Evolutionary conservation across 2,888 invertebrate species (phyloP).

Genomic region (Ophion obscuratus): DNA sequence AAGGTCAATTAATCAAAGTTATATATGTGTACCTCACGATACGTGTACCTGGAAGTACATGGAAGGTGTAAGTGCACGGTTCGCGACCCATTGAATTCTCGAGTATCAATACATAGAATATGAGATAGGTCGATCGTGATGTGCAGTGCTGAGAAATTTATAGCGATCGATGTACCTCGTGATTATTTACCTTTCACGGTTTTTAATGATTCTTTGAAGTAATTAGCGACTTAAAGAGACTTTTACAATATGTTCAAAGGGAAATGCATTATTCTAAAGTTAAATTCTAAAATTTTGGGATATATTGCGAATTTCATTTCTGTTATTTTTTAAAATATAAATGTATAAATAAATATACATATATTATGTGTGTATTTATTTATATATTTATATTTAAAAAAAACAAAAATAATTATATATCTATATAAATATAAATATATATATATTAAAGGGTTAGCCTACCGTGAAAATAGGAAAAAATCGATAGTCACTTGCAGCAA

Average conservation of each 20-base stretch:
- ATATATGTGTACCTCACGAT: constrained; percentile 3
- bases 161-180: background rate
- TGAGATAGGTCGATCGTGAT: background rate
- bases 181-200: background rate
- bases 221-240: background rate
- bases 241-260: background rate
- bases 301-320: too few relatives aligned
- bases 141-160: background rate
- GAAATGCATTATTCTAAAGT: too few relatives aligned
- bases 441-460: too few relatives aligned
- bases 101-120: constrained; percentile 45
- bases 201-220: background rate
- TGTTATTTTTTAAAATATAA: too few relatives aligned
- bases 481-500: too few relatives aligned
- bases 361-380: too few relatives aligned
- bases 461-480: too few relatives aligned
- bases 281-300: too few relatives aligned
- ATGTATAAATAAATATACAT: too few relatives aligned
- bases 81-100: constrained; percentile 46
- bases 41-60: constrained; percentile 36
- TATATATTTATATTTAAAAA: too few relatives aligned
- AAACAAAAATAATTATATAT: too few relatives aligned
- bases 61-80: constrained; percentile 29
- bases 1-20: constrained; percentile 77
- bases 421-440: too few relatives aligned